A percentile compares a stretch with the other conserved stretches of the same genome.
These are phyloP conservation scores for Agrotis clavis DNA, from an alignment of 2,888 invertebrate species.

Conservation along the genomic window DNA sequence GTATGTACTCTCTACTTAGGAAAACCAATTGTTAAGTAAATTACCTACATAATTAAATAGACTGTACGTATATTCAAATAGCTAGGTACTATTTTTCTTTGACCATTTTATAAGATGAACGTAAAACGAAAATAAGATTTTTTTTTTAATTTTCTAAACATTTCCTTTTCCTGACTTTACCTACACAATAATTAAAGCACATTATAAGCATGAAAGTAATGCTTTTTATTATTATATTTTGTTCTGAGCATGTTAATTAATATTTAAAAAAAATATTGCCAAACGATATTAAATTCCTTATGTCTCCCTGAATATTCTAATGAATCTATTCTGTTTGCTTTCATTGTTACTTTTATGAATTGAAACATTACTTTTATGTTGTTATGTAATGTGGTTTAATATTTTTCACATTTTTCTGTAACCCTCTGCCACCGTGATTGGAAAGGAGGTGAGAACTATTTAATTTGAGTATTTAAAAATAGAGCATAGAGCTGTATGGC, in stretches of 20 bases:
- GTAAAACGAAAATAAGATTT: too few species aligned
- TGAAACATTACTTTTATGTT: slow-evolving; percentile 56
- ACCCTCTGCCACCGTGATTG: slow-evolving; percentile 71
- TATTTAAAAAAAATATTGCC: neutral
- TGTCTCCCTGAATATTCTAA: neutral
- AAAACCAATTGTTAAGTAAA: too few species aligned
- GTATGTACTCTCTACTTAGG: too few species aligned
- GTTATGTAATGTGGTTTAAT: slow-evolving; percentile 80
- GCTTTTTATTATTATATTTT: slow-evolving; percentile 30
- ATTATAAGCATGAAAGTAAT: slow-evolving; percentile 79
- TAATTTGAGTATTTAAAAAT: slow-evolving; percentile 16
- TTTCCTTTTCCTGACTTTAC: neutral
- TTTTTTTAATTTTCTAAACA: too few species aligned
- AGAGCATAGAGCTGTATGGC: neutral
- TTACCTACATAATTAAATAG: too few species aligned
- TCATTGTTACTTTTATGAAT: slow-evolving; percentile 46
- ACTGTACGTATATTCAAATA: too few species aligned
- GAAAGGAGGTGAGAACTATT: slow-evolving; percentile 84
- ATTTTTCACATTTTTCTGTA: slow-evolving; percentile 71
- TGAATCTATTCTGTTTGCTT: slow-evolving; percentile 42
- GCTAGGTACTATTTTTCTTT: too few species aligned
- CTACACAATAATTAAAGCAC: slow-evolving; percentile 72
- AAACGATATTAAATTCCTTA: neutral
- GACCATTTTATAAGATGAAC: too few species aligned
- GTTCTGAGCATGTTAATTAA: slow-evolving; percentile 18